Evolutionary conservation across 2,797 vertebrate genomes (phyloP).

Genomic region (Typhlichthys eigenmanni): DNA sequence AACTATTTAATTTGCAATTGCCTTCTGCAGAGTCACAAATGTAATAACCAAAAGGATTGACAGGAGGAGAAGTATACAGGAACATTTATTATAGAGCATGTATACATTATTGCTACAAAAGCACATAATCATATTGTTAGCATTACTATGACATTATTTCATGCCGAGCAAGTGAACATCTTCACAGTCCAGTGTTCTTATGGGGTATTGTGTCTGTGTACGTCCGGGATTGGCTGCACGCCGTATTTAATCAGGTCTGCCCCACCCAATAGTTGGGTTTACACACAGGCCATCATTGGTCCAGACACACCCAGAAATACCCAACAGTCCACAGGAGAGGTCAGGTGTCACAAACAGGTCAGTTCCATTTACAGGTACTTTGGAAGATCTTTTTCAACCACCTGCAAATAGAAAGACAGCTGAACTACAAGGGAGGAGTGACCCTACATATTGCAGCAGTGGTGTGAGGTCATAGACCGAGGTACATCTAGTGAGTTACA

Average conservation of each 20-base stretch:
- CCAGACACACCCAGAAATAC: constrained; percentile 61
- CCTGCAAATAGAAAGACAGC: constrained; percentile 40
- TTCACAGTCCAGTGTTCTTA: constrained; percentile 30
- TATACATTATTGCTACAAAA: too few relatives aligned
- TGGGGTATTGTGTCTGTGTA: constrained; percentile 34
- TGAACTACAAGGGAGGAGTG: not conserved
- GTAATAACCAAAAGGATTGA: too few relatives aligned
- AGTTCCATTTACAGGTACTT: constrained; percentile 74
- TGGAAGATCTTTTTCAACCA: constrained; percentile 86
- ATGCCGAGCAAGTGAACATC: not conserved
- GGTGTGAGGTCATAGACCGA: too few relatives aligned
- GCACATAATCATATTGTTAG: too few relatives aligned
- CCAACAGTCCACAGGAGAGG: constrained; percentile 41
- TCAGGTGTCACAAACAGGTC: constrained; percentile 2
- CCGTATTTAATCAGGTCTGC: constrained; percentile 78
- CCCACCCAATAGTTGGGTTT: constrained; percentile 82
- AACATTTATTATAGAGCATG: too few relatives aligned
- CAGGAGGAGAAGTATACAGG: too few relatives aligned
- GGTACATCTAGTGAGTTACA: too few relatives aligned
- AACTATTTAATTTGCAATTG: too few relatives aligned
- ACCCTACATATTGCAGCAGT: too few relatives aligned
- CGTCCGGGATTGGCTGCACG: constrained; percentile 80
- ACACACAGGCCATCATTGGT: constrained; percentile 83
- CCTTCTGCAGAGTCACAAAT: too few relatives aligned
- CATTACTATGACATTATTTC: constrained; percentile 1